A percentile compares a stretch with the other conserved stretches of the same genome.
phyloP scores from a whole-genome alignment of 2,888 invertebrate species.

The Cheilosia pagana region DNA sequence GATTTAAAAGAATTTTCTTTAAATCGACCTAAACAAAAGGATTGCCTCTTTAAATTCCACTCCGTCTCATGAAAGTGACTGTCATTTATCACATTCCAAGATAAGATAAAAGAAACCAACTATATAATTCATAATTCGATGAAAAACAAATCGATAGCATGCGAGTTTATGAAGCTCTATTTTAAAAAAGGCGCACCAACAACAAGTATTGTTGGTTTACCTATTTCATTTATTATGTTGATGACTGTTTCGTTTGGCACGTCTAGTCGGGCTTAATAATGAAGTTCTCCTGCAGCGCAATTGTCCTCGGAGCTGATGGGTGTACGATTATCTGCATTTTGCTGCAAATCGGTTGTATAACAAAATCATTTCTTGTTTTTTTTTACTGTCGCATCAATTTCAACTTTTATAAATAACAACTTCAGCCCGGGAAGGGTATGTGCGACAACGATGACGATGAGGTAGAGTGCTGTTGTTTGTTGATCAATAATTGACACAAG shows the following conservation, averaged over 20 bases:
- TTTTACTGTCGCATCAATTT: constrained; percentile 3
- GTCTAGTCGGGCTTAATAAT: too few species aligned
- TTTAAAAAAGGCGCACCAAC: not conserved
- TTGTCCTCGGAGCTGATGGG: constrained; percentile 29
- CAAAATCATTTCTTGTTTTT: not conserved
- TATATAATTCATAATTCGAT: not conserved
- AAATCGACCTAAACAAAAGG: too few species aligned
- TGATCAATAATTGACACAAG: constrained; percentile 32
- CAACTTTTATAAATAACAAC: constrained; percentile 1
- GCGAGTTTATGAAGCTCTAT: not conserved
- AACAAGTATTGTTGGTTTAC: not conserved
- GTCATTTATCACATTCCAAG: not conserved
- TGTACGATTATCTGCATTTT: constrained; percentile 48
- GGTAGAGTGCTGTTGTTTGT: not conserved
- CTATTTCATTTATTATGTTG: not conserved
- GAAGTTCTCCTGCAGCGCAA: constrained; percentile 15
- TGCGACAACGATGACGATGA: not conserved
- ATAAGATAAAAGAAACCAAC: constrained; percentile 7
- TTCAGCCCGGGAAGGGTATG: not conserved
- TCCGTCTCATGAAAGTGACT: not conserved
- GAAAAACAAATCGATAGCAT: not conserved
- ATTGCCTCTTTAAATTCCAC: not conserved
- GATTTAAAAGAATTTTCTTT: too few species aligned
- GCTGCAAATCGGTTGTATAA: constrained; percentile 28
- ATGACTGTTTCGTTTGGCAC: not conserved